phyloP scores from a whole-genome alignment of 2,888 invertebrate genomes.

The Mythimna pallens region DNA sequence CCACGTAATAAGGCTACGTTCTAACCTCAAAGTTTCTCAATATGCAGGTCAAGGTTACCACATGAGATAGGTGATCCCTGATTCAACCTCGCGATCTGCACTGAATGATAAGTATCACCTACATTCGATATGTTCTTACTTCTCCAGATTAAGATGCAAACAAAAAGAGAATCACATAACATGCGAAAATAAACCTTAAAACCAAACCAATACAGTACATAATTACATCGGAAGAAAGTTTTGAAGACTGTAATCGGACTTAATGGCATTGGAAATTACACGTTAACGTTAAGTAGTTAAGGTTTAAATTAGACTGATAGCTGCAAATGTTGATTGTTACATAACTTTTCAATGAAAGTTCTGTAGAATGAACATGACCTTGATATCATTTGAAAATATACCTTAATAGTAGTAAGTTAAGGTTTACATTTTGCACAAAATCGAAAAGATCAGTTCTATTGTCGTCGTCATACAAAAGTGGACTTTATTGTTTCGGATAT shows the following conservation, averaged over 20 bases:
- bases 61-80: not conserved
- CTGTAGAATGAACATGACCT: slow-evolving; percentile 10
- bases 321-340: slow-evolving; percentile 29
- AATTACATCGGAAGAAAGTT: not conserved
- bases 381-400: slow-evolving; percentile 11
- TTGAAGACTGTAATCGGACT: not conserved
- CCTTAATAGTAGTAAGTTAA: not conserved
- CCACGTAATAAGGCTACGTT: not conserved
- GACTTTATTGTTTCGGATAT: rapidly evolving
- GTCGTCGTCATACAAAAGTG: not conserved
- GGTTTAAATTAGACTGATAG: not conserved
- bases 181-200: slow-evolving; percentile 18
- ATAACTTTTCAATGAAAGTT: slow-evolving; percentile 25
- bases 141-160: slow-evolving; percentile 7
- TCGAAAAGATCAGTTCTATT: not conserved
- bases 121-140: slow-evolving; percentile 4
- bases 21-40: not conserved
- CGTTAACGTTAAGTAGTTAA: rapidly evolving
- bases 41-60: not conserved
- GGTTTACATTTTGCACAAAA: slow-evolving; percentile 15
- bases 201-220: rapidly evolving
- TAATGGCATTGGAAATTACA: not conserved
- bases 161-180: not conserved
- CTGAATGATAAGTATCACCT: slow-evolving; percentile 16
- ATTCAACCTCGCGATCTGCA: not conserved